Evolutionary conservation across 2,113 vertebrate genomes (phyloP), one percentile per base, ranked within the genome.

Genomic region (Herpetotheres cachinnans): DNA sequence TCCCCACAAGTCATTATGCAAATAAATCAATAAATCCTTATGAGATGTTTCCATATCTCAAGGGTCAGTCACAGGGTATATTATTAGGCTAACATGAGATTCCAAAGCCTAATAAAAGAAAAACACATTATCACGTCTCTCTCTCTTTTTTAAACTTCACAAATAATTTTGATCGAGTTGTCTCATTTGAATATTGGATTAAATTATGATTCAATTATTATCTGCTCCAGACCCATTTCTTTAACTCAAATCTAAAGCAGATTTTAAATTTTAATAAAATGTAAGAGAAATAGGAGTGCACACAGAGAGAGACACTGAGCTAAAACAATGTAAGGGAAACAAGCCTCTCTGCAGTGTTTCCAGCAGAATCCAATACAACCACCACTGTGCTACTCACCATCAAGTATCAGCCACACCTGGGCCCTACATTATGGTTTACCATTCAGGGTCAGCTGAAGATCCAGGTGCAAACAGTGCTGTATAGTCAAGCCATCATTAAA

Each of bases 11-110:
- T 32, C 25, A 79, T 56, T 87, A 71, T 25, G 36, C n/a, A 95
- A 95, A 87, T 59, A 86, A 73, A 91, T 81, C 17, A 81, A 61
- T n/a, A 82, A 94, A 86, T n/a, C 36, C 76, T 83, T 81, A 78
- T 29, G 49, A 93, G 82, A 72, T 38, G 29, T 81, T 90, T 86
- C 88, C 29, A 50, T 24, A 90, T 29, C n/a, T 88, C 62, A 55
- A 16, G 65, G 54, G n/a, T 90, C 72, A 70, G 42, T 44, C n/a
- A 78, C 5, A 16, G 49, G 62, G 34, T 52, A 14, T 47, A 56
- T 58, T 81, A 71, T 63, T 81, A 80, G 29, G n/a, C 12, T 63
- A 67, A 54, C 21, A 34, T 3, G 25, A n/a, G 29, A 54, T 81
- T 89, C 55, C 29, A 90, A 90, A 93, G 54, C 42, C 50, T 90